phyloP scores from a whole-genome alignment of 2,888 invertebrate species.

The Troglohyphantes excavatus region DNA sequence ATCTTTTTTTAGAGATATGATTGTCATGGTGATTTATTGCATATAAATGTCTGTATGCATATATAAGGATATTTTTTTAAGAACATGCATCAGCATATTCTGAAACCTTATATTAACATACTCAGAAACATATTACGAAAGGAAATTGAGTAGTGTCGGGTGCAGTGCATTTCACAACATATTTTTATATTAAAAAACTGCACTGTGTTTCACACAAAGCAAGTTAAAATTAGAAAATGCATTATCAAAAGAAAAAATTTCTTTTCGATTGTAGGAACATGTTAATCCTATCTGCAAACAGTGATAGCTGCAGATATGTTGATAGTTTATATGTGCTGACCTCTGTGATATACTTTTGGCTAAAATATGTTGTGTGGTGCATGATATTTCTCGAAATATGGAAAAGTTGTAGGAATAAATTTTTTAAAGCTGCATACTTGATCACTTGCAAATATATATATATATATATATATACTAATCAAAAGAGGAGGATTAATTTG shows the following conservation, averaged over 20 bases:
- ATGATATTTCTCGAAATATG: conserved; percentile 3
- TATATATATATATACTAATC: not conserved
- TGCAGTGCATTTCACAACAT: conserved; percentile 35
- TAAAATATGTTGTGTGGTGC: conserved; percentile 30
- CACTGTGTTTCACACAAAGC: conserved; percentile 14
- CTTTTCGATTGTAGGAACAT: conserved; percentile 3
- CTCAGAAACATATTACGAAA: conserved; percentile 24
- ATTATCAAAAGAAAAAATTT: not conserved
- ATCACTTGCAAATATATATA: not conserved
- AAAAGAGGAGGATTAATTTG: not conserved
- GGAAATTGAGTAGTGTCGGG: conserved; percentile 12
- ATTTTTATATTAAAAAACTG: conserved; percentile 54
- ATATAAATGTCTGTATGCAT: conserved; percentile 8
- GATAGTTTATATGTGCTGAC: conserved; percentile 29
- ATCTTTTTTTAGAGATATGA: conserved; percentile 48
- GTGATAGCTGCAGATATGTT: not conserved
- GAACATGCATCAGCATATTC: conserved; percentile 35
- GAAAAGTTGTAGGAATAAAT: not conserved
- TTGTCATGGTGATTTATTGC: conserved; percentile 3
- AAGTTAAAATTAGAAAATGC: conserved; percentile 1
- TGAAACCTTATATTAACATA: conserved; percentile 36
- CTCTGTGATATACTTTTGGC: conserved; percentile 55
- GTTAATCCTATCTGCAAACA: not conserved
- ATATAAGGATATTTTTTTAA: conserved; percentile 55
- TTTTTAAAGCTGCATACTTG: conserved; percentile 12